A percentile compares a stretch with the other conserved stretches of the same genome.
These are phyloP conservation scores for Nesidiocoris tenuis DNA, from an alignment of 2,888 invertebrate genomes.

Conservation along the genomic window DNA sequence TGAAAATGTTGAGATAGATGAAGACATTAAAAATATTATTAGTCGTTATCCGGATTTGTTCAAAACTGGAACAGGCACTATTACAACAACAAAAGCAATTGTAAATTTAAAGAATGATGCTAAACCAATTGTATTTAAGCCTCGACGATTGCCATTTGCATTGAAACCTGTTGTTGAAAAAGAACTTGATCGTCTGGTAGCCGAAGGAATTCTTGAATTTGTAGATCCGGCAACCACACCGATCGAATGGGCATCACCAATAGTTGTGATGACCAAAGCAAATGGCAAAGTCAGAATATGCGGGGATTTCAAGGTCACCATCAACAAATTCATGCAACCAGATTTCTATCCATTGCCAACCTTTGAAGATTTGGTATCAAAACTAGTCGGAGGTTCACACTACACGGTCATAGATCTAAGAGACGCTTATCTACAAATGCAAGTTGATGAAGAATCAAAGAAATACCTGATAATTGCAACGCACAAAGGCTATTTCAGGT, in stretches of 20 bases:
- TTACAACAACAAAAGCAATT: background rate
- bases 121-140: conserved; percentile 30
- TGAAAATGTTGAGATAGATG: background rate
- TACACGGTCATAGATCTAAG: conserved; percentile 3
- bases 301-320: conserved; percentile 40
- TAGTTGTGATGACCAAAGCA: conserved; percentile 48
- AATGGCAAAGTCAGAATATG: conserved; percentile 49
- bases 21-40: background rate
- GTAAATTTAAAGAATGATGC: conserved; percentile 23
- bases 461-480: conserved; percentile 30
- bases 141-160: conserved; percentile 44
- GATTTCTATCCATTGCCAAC: conserved; percentile 1
- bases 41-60: background rate
- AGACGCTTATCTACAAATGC: conserved; percentile 12
- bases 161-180: conserved; percentile 48
- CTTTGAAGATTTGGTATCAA: conserved; percentile 4
- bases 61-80: background rate
- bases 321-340: background rate
- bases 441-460: background rate
- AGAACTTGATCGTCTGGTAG: conserved; percentile 48
- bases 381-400: conserved; percentile 7
- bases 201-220: conserved; percentile 49
- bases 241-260: conserved; percentile 50
- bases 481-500: background rate
- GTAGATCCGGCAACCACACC: conserved; percentile 46